A percentile compares a stretch with the other conserved stretches of the same genome.
Evolutionary conservation across 2,888 invertebrate species (phyloP).

Genomic region (Calliopum simillimum): DNA sequence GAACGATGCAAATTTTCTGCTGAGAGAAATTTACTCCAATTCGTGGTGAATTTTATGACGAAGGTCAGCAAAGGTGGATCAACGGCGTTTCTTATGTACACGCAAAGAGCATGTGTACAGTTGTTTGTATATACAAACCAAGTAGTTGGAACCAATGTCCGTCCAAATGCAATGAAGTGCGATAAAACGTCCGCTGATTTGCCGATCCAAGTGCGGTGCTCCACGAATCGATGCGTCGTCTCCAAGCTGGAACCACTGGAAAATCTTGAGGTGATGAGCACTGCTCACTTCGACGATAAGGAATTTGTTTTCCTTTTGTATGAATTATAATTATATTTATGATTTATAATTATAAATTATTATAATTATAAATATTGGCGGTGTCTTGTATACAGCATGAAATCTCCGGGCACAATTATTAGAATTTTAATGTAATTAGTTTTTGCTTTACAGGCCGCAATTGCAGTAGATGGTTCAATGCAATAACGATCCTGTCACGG

Average conservation of each 20-base stretch:
- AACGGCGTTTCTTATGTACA: slow-evolving; percentile 4
- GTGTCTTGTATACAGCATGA: slow-evolving; percentile 4
- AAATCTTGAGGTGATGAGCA: neutral
- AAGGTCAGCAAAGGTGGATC: slow-evolving; percentile 1
- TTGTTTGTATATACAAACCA: neutral
- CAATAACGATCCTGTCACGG: slow-evolving; percentile 1
- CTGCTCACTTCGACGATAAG: neutral
- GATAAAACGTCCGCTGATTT: neutral
- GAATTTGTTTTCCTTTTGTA: neutral
- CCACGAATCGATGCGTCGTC: slow-evolving; percentile 5
- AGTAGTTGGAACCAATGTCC: neutral
- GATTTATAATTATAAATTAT: slow-evolving; percentile 1
- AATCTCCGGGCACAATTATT: slow-evolving; percentile 5
- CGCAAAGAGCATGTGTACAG: neutral
- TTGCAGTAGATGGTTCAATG: neutral
- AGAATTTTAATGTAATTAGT: neutral
- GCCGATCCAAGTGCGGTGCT: slow-evolving; percentile 3
- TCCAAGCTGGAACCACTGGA: slow-evolving; percentile 8
- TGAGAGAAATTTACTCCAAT: slow-evolving; percentile 1
- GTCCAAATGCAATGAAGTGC: slow-evolving; percentile 8
- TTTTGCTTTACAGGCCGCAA: neutral
- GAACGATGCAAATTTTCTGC: neutral
- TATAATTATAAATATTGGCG: too few species aligned
- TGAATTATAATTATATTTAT: neutral
- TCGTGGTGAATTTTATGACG: slow-evolving; percentile 1